Percentiles rank a stretch among this genome's conserved stretches.
Conservation (phyloP, 2,113 vertebrate genomes). For the Pontoporia blainvillei region DNA sequence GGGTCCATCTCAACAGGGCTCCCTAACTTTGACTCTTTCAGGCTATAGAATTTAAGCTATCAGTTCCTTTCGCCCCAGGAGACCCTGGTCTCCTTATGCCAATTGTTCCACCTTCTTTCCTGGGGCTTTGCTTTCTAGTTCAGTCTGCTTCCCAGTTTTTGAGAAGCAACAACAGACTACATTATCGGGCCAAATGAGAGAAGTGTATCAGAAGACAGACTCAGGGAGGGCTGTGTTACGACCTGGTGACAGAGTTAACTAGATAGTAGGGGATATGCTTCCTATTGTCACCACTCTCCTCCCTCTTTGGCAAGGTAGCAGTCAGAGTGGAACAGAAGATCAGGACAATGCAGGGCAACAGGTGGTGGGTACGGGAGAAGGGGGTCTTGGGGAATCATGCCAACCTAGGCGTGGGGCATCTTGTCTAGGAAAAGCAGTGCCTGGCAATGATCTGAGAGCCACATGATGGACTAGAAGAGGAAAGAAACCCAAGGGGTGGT, state of each 20-base stretch:
- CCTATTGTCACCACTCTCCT: not conserved
- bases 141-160: not conserved
- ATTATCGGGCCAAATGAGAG: not conserved
- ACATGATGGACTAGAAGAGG: not conserved
- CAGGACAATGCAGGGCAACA: not conserved
- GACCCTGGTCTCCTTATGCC: not conserved
- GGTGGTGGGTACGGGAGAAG: accelerated
- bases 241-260: not conserved
- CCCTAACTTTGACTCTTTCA: not conserved
- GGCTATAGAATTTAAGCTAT: not conserved
- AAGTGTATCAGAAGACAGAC: not conserved
- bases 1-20: not conserved
- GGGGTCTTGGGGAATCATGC: not conserved
- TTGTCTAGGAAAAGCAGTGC: not conserved
- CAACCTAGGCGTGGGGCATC: too few relatives aligned
- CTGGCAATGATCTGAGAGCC: not conserved
- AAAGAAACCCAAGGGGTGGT: not conserved
- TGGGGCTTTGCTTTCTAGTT: not conserved
- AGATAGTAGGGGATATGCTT: not conserved
- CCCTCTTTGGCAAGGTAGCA: not conserved
- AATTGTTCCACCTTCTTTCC: not conserved
- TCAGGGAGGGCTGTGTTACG: not conserved
- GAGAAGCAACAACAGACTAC: not conserved
- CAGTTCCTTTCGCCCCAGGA: not conserved
- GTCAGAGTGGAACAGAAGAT: not conserved